These are phyloP conservation scores for Perca flavescens DNA, from an alignment of 2,113 vertebrate genomes.

Conservation along the genomic window DNA sequence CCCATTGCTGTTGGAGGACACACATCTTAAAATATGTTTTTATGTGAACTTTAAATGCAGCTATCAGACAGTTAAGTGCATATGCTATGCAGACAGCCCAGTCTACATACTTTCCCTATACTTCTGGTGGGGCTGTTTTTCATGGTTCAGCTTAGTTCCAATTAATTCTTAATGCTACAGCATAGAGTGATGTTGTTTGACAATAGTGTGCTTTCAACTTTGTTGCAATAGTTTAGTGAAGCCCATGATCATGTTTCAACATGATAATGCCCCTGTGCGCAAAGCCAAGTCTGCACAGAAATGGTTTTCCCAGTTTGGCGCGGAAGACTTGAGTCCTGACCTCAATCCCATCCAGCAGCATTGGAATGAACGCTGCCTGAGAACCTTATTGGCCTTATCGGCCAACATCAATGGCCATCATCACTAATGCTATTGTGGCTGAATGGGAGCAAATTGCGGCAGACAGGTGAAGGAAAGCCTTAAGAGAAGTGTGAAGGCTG, in stretches of 20 bases:
- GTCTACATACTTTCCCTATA: not conserved
- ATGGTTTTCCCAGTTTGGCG: not conserved
- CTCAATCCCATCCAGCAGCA: slow-evolving; percentile 18
- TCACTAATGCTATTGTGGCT: not conserved
- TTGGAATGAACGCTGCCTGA: not conserved
- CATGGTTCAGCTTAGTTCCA: not conserved
- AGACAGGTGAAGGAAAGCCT: not conserved
- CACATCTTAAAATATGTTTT: slow-evolving; percentile 18
- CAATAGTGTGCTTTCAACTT: not conserved
- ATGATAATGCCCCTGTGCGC: not conserved
- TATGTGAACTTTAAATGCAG: slow-evolving; percentile 16
- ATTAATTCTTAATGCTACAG: not conserved
- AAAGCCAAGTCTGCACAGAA: not conserved
- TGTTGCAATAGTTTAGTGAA: not conserved
- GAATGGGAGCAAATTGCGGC: not conserved
- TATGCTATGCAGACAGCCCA: not conserved
- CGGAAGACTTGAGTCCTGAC: not conserved
- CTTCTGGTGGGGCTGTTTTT: not conserved
- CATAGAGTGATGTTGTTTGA: not conserved
- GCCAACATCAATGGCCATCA: not conserved
- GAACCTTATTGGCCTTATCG: not conserved
- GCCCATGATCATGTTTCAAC: not conserved
- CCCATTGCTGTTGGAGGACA: slow-evolving; percentile 27
- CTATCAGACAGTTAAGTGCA: not conserved
- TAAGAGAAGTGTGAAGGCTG: not conserved